Evolutionary conservation across 2,113 vertebrate species (phyloP), one percentile per base, ranked within the genome.

Genomic region (Tetraodon nigroviridis): DNA sequence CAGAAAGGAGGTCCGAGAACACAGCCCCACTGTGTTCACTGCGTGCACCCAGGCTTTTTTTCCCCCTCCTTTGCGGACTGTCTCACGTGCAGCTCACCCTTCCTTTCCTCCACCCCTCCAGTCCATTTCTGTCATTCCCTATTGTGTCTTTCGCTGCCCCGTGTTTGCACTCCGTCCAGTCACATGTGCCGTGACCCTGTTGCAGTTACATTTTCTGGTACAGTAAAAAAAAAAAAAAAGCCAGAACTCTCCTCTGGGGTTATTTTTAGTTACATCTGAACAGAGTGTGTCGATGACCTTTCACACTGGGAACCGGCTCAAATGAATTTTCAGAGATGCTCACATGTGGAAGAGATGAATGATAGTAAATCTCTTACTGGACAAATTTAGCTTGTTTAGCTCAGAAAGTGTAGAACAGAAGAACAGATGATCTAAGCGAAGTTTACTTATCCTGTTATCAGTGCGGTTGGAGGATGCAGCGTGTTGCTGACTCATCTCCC

Each of bases 1-100:
- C 55, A 63, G 55, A 67, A n/a, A n/a, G 27, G 7, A 4, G 11
- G 48, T 10, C 15, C 11, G 48, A 60, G 57, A 63, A 70, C n/a
- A 69, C 67, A 83, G 70, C 56, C 42, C 55, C 50, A 64, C 70
- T 81, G 76, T 83, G 41, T 71, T 73, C 53, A 19, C n/a, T 76
- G 50, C 47, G 69, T 57, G 40, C 61, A 51, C 16, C 24, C 21
- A 42, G 46, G 40, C 14, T 46, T n/a, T 46, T n/a, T 45, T 13
- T 46, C 7, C 13, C 15, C n/a, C 15, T 7, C 44, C 13, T 8
- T 46, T 3, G 15, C 44, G 1, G 15, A 17, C 44, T 2, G 2
- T n/a, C 44, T 41, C 55, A n/a, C 55, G 11, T 52, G 60, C 48
- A 37, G 6, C 27, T 71, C 54, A 2, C n/a, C 48, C 46, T 40